Conservation (phyloP, 2,888 invertebrate genomes). For the Oithona nana region DNA sequence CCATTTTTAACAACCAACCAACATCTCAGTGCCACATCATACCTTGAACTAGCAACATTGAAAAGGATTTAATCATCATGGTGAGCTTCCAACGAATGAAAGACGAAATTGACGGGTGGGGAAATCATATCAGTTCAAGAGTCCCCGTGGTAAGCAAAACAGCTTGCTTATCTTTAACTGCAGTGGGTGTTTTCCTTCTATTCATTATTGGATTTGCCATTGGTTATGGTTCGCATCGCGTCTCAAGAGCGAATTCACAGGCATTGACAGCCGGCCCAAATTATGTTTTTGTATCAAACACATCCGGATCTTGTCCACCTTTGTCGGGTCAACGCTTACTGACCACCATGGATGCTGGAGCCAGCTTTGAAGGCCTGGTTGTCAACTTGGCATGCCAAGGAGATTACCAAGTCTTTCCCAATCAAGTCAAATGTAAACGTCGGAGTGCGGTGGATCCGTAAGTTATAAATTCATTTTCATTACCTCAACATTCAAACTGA, state of each 20-base stretch:
- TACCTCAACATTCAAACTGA: too few relatives aligned
- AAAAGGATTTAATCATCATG: too few relatives aligned
- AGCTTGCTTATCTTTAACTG: background rate
- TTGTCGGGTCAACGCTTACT: background rate
- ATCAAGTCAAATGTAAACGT: constrained; percentile 1
- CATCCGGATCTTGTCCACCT: background rate
- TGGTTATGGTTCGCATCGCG: background rate
- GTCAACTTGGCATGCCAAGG: constrained; percentile 5
- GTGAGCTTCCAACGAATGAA: constrained; percentile 15
- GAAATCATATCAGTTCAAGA: constrained; percentile 1
- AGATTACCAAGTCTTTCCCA: constrained; percentile 9
- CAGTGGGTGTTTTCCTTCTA: background rate
- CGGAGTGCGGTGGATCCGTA: background rate
- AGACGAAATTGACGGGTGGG: constrained; percentile 13
- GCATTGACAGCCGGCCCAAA: background rate
- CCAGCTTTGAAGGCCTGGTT: constrained; percentile 16
- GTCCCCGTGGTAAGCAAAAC: background rate
- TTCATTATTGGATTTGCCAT: background rate
- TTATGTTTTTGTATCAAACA: background rate
- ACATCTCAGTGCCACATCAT: background rate
- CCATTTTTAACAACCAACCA: background rate
- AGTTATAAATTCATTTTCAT: too few relatives aligned
- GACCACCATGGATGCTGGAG: constrained; percentile 12
- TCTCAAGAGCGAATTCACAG: background rate
- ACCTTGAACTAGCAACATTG: background rate